Evolutionary conservation across 2,888 invertebrate genomes (phyloP).

Genomic region (Drosophila macrothrix): DNA sequence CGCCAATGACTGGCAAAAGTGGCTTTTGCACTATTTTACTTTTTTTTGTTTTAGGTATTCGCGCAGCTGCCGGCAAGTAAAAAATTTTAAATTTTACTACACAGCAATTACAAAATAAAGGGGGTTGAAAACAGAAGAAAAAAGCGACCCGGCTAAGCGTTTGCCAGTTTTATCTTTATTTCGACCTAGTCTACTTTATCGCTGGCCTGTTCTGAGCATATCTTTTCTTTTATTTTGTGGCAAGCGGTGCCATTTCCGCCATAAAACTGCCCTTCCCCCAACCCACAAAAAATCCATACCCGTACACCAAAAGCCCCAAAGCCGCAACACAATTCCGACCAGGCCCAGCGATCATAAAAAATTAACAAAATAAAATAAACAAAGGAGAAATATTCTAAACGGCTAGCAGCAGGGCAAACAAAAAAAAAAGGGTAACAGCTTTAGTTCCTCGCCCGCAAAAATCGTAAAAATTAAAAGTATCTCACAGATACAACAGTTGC

Average conservation of each 20-base stretch:
- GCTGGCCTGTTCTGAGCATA: conserved; percentile 58
- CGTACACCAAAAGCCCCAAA: conserved; percentile 35
- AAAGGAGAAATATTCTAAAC: conserved; percentile 71
- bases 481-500: conserved; percentile 70
- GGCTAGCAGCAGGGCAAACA: conserved; percentile 32
- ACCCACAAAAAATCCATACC: neutral
- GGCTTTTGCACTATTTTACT: conserved; percentile 30
- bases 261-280: conserved; percentile 58
- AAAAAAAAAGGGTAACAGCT: conserved; percentile 54
- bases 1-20: conserved; percentile 73
- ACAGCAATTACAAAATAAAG: conserved; percentile 42
- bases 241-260: conserved; percentile 77
- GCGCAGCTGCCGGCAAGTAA: conserved; percentile 44
- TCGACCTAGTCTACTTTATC: conserved; percentile 79
- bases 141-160: conserved; percentile 44
- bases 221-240: conserved; percentile 79
- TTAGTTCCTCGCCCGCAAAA: conserved; percentile 63
- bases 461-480: conserved; percentile 80
- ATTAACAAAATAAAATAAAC: conserved; percentile 72
- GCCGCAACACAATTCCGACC: conserved; percentile 52
- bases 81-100: conserved; percentile 51
- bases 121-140: neutral
- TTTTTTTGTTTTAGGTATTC: conserved; percentile 30
- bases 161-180: conserved; percentile 75
- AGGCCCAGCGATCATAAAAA: conserved; percentile 69